Evolutionary conservation across 2,113 vertebrate genomes (phyloP).

Genomic region (Pongo abelii): DNA sequence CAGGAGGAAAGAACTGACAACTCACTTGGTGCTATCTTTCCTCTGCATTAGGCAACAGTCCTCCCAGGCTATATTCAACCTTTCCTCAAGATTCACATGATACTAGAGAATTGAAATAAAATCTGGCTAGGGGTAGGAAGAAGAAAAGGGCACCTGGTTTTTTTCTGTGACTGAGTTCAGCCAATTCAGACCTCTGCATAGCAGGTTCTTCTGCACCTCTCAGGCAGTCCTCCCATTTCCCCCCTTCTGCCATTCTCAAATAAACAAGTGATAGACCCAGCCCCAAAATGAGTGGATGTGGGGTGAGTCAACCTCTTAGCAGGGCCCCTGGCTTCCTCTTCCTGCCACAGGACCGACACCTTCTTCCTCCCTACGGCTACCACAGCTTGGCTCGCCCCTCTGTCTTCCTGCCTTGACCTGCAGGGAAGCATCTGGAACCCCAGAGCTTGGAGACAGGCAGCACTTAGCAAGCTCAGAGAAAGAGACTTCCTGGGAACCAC

Average conservation of each 20-base stretch:
- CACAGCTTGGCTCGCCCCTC: background rate
- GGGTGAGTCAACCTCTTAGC: slow-evolving; percentile 55
- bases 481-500: background rate
- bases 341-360: slow-evolving; percentile 13
- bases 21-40: background rate
- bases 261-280: background rate
- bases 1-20: background rate
- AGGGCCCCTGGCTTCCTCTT: slow-evolving; percentile 61
- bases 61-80: background rate
- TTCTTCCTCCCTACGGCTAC: slow-evolving; percentile 8
- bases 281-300: background rate
- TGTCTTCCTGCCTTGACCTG: background rate
- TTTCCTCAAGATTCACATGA: background rate
- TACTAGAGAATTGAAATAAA: background rate
- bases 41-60: background rate
- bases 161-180: background rate
- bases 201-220: background rate
- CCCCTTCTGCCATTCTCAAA: background rate
- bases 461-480: background rate
- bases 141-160: background rate
- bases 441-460: background rate
- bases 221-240: background rate
- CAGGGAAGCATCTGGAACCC: slow-evolving; percentile 11
- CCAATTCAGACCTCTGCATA: background rate
- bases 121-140: background rate